Conservation (phyloP, 2,113 vertebrate genomes). For the Panthera tigris region DNA sequence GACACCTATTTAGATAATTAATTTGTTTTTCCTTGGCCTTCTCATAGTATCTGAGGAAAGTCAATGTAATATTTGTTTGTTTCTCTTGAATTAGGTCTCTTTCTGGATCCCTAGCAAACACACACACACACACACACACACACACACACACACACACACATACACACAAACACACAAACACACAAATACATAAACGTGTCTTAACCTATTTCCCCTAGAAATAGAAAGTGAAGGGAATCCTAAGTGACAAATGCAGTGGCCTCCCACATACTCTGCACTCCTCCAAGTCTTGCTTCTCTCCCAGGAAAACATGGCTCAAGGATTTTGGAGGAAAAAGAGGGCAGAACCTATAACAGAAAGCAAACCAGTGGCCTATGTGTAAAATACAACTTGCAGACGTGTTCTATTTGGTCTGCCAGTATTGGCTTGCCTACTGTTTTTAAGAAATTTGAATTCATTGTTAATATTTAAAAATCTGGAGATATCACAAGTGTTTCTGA, state of each 20-base stretch:
- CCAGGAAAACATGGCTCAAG: background rate
- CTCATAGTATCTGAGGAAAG: constrained; percentile 9
- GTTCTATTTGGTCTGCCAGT: background rate
- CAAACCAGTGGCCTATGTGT: background rate
- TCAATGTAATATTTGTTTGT: background rate
- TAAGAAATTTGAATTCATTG: background rate
- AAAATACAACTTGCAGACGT: background rate
- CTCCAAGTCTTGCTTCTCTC: background rate
- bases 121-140: background rate
- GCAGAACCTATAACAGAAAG: background rate
- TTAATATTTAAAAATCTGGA: background rate
- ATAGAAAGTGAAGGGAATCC: background rate
- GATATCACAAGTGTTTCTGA: background rate
- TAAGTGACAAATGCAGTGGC: background rate
- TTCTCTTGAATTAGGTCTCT: constrained; percentile 40
- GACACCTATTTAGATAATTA: constrained; percentile 28
- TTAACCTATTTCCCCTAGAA: background rate
- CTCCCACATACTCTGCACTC: background rate
- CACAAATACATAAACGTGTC: background rate
- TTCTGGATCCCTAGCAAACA: background rate
- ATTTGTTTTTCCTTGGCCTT: background rate
- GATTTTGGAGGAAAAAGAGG: background rate
- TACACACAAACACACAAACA: background rate
- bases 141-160: background rate
- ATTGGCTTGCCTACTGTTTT: background rate